These are phyloP conservation scores for Thaumatotibia leucotreta DNA, from an alignment of 1,140 invertebrate species.

Conservation along the genomic window DNA sequence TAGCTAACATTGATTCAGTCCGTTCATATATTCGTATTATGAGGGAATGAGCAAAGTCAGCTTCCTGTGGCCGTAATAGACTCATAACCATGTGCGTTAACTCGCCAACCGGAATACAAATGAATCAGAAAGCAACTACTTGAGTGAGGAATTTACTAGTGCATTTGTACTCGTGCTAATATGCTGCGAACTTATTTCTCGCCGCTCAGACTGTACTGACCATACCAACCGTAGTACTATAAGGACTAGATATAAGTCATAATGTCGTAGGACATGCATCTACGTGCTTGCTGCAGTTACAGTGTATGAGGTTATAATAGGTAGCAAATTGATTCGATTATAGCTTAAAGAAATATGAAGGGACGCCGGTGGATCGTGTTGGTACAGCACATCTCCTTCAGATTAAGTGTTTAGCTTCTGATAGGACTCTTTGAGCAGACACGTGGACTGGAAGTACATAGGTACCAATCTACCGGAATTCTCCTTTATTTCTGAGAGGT, in stretches of 20 bases:
- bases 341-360: no score
- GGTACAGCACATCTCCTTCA: no score
- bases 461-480: neutral
- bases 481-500: neutral
- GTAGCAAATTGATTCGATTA: no score
- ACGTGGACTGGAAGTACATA: no score
- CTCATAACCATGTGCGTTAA: constrained; percentile 48
- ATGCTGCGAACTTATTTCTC: constrained; percentile 22
- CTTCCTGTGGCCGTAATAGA: constrained; percentile 44
- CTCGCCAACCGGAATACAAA: constrained; percentile 56
- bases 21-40: constrained; percentile 14
- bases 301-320: no score
- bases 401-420: no score
- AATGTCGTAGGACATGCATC: no score
- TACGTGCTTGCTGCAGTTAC: neutral
- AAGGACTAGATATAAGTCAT: neutral
- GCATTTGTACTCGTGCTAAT: constrained; percentile 30
- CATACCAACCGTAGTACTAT: neutral
- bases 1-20: neutral
- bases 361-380: no score
- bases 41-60: constrained; percentile 32
- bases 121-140: constrained; percentile 63
- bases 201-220: neutral
- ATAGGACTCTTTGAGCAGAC: no score
- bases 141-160: constrained; percentile 63